Evolutionary conservation across 2,888 invertebrate genomes (phyloP).

Genomic region (Patella caerulea): DNA sequence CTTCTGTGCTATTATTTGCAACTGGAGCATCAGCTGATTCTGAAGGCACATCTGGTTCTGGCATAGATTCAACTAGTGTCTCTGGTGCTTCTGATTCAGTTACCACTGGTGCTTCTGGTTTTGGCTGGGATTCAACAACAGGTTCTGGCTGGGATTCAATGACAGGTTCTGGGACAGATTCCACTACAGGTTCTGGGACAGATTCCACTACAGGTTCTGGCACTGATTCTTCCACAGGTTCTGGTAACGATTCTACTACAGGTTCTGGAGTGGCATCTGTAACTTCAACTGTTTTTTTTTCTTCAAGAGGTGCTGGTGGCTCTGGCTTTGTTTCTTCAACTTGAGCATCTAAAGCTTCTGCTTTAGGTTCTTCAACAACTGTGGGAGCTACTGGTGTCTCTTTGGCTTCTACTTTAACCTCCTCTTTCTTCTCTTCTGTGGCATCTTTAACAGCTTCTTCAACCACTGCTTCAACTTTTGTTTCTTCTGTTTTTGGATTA

Average conservation of each 20-base stretch:
- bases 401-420: constrained; percentile 27
- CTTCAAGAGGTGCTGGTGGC: constrained; percentile 14
- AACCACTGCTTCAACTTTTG: constrained; percentile 21
- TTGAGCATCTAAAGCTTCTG: constrained; percentile 28
- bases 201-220: constrained; percentile 5
- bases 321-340: constrained; percentile 20
- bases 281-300: neutral
- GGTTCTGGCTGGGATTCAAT: constrained; percentile 15
- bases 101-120: constrained; percentile 15
- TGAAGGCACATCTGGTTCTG: constrained; percentile 7
- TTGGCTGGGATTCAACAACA: constrained; percentile 10
- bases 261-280: constrained; percentile 8
- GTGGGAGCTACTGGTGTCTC: constrained; percentile 31
- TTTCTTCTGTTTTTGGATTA: constrained; percentile 13
- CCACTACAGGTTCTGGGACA: constrained; percentile 9
- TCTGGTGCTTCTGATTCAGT: constrained; percentile 15
- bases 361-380: constrained; percentile 28
- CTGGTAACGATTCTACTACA: neutral
- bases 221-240: neutral
- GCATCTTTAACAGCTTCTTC: constrained; percentile 34
- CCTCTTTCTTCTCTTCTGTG: constrained; percentile 27
- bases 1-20: constrained; percentile 7
- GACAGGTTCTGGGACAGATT: constrained; percentile 20
- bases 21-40: constrained; percentile 20
- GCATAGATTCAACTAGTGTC: constrained; percentile 4